Percentiles rank a stretch among this genome's conserved stretches.
Evolutionary conservation across 2,113 vertebrate species (phyloP).

Genomic region (Mirounga angustirostris): DNA sequence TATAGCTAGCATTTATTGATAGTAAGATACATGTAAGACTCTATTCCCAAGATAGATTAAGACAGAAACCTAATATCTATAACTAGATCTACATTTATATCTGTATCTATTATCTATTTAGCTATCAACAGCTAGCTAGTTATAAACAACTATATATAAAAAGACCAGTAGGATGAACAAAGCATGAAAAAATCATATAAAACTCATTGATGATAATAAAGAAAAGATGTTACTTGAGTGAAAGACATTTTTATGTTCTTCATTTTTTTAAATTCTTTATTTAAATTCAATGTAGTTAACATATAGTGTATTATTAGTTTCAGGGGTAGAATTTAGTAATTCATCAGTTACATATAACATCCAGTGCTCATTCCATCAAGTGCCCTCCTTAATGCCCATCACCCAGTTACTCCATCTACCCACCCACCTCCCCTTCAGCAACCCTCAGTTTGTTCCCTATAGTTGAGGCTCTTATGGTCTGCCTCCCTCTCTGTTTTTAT

Average conservation of each 20-base stretch:
- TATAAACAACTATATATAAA: not conserved
- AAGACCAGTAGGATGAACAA: not conserved
- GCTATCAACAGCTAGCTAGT: not conserved
- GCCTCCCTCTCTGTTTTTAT: not conserved
- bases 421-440: not conserved
- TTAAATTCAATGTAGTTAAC: not conserved
- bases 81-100: not conserved
- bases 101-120: not conserved
- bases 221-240: not conserved
- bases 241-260: not conserved
- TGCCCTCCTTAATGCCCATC: not conserved
- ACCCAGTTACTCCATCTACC: not conserved
- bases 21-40: not conserved
- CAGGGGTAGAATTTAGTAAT: not conserved
- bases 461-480: not conserved
- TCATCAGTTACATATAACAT: not conserved
- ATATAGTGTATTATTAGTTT: not conserved
- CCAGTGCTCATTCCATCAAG: not conserved
- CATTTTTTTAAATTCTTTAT: not conserved
- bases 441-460: not conserved
- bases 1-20: not conserved
- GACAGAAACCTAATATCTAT: not conserved
- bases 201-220: not conserved
- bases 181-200: not conserved
- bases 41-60: not conserved